Evolutionary conservation across 2,113 vertebrate genomes (phyloP).

Genomic region (Microcebus lehilahytsara): DNA sequence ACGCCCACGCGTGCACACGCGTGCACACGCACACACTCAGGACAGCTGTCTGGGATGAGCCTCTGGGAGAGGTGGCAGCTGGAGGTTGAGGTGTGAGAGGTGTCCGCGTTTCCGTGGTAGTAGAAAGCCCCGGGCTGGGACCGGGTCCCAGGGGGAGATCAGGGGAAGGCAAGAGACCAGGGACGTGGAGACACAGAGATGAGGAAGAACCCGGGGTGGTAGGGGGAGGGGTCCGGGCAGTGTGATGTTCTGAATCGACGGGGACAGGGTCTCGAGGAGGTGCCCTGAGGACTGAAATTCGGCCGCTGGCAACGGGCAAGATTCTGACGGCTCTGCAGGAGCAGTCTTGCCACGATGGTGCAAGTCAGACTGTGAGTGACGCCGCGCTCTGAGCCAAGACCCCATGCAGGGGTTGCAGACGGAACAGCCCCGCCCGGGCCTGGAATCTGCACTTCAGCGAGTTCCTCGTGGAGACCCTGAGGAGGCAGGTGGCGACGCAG

Average conservation of each 20-base stretch:
- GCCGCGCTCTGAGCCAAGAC: neutral
- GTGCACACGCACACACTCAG: neutral
- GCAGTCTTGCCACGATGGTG: too few species aligned
- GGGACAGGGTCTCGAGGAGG: too few species aligned
- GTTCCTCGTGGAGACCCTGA: accelerated
- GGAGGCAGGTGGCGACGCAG: too few species aligned
- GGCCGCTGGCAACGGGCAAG: accelerated
- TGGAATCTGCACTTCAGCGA: neutral
- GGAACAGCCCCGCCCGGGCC: neutral
- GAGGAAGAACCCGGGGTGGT: too few species aligned
- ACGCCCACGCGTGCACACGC: neutral
- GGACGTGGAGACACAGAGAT: neutral
- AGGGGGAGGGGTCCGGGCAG: accelerated
- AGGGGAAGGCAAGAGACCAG: neutral
- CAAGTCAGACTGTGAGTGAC: neutral
- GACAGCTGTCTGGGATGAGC: accelerated
- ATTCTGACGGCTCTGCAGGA: too few species aligned
- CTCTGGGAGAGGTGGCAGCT: neutral
- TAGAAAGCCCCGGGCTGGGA: accelerated
- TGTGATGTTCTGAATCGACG: neutral
- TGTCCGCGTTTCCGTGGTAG: neutral
- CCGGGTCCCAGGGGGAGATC: neutral
- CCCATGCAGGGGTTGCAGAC: neutral
- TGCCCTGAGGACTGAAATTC: neutral
- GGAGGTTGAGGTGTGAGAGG: neutral